Conservation (phyloP, 2,797 vertebrate genomes). For the Bovichtus variegatus region DNA sequence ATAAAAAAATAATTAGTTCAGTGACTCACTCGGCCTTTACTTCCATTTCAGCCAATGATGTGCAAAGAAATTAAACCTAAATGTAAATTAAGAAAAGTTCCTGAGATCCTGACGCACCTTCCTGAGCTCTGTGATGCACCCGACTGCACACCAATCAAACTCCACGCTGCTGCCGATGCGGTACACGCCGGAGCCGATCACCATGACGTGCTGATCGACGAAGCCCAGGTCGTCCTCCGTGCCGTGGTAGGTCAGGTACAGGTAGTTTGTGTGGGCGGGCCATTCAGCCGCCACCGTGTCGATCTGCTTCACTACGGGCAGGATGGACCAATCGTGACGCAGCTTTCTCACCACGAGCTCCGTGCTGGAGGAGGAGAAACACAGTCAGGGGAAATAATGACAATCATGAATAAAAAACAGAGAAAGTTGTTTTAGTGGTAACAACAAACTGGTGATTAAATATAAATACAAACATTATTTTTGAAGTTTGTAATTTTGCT, state of each 20-base stretch:
- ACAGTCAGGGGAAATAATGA: neutral
- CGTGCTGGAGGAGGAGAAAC: constrained; percentile 83
- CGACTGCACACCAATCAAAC: constrained; percentile 98
- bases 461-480: neutral
- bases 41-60: neutral
- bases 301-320: constrained; percentile 96
- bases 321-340: constrained; percentile 91
- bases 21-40: neutral
- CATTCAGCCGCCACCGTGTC: constrained; percentile 98
- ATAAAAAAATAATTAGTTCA: no score
- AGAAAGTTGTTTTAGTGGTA: no score
- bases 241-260: constrained; percentile 96
- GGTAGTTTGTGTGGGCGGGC: constrained; percentile 96
- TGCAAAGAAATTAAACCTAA: no score
- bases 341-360: constrained; percentile 95
- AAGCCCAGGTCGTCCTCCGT: constrained; percentile 90
- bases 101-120: constrained; percentile 87
- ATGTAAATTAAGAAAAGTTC: neutral
- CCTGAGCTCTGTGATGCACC: constrained; percentile 95
- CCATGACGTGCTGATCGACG: constrained; percentile 91
- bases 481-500: no score
- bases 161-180: constrained; percentile 98
- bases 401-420: no score
- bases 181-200: constrained; percentile 96
- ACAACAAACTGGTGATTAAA: neutral